Evolutionary conservation across 2,113 vertebrate genomes (phyloP).

Genomic region (Nothoprocta pentlandii): DNA sequence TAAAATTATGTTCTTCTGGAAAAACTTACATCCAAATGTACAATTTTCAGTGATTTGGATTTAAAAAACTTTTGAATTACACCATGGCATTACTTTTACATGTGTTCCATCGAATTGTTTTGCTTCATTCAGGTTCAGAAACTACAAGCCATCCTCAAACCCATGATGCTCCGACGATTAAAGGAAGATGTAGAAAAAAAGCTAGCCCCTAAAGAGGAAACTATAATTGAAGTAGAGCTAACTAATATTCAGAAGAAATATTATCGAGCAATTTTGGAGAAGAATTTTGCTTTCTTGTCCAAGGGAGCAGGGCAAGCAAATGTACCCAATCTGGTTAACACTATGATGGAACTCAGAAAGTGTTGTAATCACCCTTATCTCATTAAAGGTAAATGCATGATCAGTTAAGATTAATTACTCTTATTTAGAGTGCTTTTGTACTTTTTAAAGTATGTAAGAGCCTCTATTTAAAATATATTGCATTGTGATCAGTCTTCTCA

Average conservation of each 20-base stretch:
- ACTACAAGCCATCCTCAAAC: conserved; percentile 95
- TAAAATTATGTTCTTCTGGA: background rate
- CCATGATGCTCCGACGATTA: conserved; percentile 97
- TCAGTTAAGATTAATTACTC: background rate
- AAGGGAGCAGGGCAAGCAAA: conserved; percentile 97
- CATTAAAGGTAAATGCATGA: conserved; percentile 90
- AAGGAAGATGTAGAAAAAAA: conserved; percentile 99
- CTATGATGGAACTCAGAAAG: conserved; percentile 99
- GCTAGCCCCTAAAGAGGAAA: conserved; percentile 97
- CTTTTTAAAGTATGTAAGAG: background rate
- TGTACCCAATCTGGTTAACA: conserved; percentile 97
- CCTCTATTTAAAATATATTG: background rate
- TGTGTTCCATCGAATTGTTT: background rate
- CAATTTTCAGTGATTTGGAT: rapidly evolving
- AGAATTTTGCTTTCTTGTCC: conserved; percentile 97
- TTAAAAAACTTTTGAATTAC: background rate
- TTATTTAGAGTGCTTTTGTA: background rate
- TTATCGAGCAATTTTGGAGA: conserved; percentile 96
- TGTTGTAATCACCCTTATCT: conserved; percentile 99
- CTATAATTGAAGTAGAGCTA: conserved; percentile 98
- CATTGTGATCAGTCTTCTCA: background rate
- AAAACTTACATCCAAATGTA: background rate
- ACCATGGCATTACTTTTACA: background rate
- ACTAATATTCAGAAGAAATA: conserved; percentile 99
- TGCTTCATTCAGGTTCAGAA: conserved; percentile 90